Conservation (phyloP, 2,888 invertebrate species). For the Strigamia crassipes region DNA sequence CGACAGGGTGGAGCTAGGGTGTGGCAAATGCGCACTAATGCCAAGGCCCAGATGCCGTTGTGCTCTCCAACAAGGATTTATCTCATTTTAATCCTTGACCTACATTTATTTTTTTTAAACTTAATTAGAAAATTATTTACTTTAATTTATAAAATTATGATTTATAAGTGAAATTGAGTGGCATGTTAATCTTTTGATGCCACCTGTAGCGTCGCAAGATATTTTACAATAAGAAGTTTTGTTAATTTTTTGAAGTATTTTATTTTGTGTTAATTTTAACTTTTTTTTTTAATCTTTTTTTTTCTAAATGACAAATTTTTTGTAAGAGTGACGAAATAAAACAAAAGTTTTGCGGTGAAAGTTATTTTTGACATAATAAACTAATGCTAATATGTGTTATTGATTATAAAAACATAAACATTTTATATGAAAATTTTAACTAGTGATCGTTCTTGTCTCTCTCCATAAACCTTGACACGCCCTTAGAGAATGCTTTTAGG, state of each 20-base stretch:
- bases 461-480: slow-evolving; percentile 8
- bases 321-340: neutral
- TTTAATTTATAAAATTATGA: no score
- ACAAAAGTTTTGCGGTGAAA: neutral
- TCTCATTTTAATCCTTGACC: neutral
- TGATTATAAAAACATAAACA: neutral
- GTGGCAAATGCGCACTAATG: neutral
- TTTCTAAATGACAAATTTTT: neutral
- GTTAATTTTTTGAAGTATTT: no score
- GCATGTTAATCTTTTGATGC: no score
- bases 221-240: no score
- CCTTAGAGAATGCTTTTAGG: neutral
- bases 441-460: neutral
- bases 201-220: no score
- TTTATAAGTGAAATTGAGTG: no score
- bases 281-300: no score
- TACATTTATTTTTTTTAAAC: neutral
- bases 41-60: slow-evolving; percentile 10
- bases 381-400: no score
- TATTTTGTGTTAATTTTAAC: no score
- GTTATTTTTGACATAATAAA: no score
- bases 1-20: neutral
- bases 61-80: neutral
- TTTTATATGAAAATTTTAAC: neutral
- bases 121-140: no score